These are phyloP conservation scores for Mallotus villosus DNA, from an alignment of 2,797 vertebrate species.

Conservation along the genomic window DNA sequence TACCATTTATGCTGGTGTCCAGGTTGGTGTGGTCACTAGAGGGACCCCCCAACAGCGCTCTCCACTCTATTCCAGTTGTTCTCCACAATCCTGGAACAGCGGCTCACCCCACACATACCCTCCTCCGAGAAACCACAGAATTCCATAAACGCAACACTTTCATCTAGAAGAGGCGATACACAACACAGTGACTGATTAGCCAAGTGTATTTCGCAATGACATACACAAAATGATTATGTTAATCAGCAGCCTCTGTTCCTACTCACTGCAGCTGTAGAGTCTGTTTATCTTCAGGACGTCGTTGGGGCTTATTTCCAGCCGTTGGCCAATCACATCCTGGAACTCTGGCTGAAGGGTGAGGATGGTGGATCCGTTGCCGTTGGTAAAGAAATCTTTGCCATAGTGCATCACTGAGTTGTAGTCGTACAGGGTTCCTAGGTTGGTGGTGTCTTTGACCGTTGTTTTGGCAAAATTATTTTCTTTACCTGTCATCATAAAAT, in stretches of 20 bases:
- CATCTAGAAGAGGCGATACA: slow-evolving; percentile 2
- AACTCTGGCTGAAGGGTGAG: slow-evolving; percentile 75
- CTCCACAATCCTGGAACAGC: slow-evolving; percentile 6
- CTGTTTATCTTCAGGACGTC: slow-evolving; percentile 71
- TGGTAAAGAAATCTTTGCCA: slow-evolving; percentile 69
- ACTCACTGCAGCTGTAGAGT: slow-evolving; percentile 86
- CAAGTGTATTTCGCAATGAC: background rate
- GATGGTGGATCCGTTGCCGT: slow-evolving; percentile 78
- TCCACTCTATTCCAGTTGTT: slow-evolving; percentile 21
- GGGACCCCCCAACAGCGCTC: slow-evolving; percentile 6
- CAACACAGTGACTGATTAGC: background rate
- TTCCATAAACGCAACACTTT: slow-evolving; percentile 25
- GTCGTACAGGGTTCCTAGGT: slow-evolving; percentile 79
- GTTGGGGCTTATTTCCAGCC: slow-evolving; percentile 67
- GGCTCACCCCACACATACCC: slow-evolving; percentile 23
- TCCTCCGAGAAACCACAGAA: slow-evolving; percentile 33
- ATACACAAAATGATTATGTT: background rate
- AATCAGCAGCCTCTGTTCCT: background rate
- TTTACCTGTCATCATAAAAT: slow-evolving; percentile 16
- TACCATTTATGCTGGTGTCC: slow-evolving; percentile 10
- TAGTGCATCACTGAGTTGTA: slow-evolving; percentile 86
- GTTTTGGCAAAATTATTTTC: slow-evolving; percentile 16
- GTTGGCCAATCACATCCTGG: slow-evolving; percentile 82
- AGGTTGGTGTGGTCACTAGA: slow-evolving; percentile 33
- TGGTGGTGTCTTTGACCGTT: slow-evolving; percentile 18